phyloP scores from a whole-genome alignment of 1,140 invertebrate species.

The Aphis gossypii region DNA sequence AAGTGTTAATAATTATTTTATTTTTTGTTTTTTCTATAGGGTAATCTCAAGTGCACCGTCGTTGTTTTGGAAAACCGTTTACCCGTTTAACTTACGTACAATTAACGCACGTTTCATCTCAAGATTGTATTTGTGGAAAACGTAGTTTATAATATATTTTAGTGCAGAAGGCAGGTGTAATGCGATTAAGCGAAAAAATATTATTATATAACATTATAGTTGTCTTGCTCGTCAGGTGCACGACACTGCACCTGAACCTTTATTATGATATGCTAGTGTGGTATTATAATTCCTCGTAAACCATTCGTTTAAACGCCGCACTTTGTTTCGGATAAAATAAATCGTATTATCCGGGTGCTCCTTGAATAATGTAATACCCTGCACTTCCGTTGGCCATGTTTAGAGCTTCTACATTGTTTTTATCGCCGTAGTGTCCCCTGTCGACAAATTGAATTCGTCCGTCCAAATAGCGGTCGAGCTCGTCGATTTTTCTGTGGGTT shows the following conservation, averaged over 20 bases:
- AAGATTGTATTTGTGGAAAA: neutral
- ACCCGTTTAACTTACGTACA: neutral
- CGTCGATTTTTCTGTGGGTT: constrained; percentile 13
- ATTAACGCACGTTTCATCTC: neutral
- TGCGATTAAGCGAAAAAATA: neutral
- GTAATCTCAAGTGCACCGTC: neutral
- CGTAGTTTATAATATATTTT: neutral
- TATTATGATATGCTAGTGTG: neutral
- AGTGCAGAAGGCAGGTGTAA: neutral
- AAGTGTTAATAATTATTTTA: neutral
- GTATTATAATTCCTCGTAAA: neutral
- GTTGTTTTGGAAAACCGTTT: neutral
- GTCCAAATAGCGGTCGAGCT: neutral
- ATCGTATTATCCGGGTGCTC: neutral
- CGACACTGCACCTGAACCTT: neutral
- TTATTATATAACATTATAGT: neutral
- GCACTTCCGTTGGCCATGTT: neutral
- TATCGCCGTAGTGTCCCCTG: neutral
- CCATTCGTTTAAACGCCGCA: neutral
- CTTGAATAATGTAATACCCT: neutral
- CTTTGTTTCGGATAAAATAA: neutral
- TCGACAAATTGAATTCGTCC: constrained; percentile 26
- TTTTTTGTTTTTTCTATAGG: neutral
- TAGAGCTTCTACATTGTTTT: neutral
- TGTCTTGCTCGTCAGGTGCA: neutral